Evolutionary conservation across 2,888 invertebrate species (phyloP).

Genomic region (Eulithis testata): DNA sequence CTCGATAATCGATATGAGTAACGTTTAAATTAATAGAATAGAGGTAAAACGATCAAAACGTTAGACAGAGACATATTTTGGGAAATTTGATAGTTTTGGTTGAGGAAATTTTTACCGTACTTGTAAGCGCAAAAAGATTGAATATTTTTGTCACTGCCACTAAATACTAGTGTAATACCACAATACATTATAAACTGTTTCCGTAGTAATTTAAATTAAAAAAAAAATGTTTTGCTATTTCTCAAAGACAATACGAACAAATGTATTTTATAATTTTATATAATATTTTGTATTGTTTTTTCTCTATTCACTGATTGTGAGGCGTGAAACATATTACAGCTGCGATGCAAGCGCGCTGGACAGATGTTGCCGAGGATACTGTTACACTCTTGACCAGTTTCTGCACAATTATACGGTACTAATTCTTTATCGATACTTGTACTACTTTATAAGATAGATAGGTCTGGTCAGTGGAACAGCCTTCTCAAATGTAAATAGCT

Average conservation of each 20-base stretch:
- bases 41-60: slow-evolving; percentile 17
- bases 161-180: slow-evolving; percentile 58
- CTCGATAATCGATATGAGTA: slow-evolving; percentile 29
- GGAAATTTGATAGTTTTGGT: slow-evolving; percentile 50
- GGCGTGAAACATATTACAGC: slow-evolving; percentile 81
- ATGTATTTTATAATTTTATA: slow-evolving; percentile 29
- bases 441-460: slow-evolving; percentile 10
- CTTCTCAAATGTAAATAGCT: slow-evolving; percentile 70
- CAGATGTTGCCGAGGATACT: slow-evolving; percentile 19
- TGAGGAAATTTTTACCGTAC: slow-evolving; percentile 46
- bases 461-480: slow-evolving; percentile 25
- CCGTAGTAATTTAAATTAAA: slow-evolving; percentile 1
- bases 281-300: slow-evolving; percentile 39
- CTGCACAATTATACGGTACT: background rate
- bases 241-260: slow-evolving; percentile 13
- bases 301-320: slow-evolving; percentile 51
- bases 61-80: slow-evolving; percentile 70
- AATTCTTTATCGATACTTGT: slow-evolving; percentile 1
- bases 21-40: slow-evolving; percentile 22
- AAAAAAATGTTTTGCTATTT: background rate
- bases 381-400: slow-evolving; percentile 25
- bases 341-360: slow-evolving; percentile 50
- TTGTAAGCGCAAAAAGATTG: slow-evolving; percentile 61
- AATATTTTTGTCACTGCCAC: slow-evolving; percentile 81
- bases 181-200: slow-evolving; percentile 34